Evolutionary conservation across 2,113 vertebrate genomes (phyloP).

Genomic region (Vanacampus margaritifer): DNA sequence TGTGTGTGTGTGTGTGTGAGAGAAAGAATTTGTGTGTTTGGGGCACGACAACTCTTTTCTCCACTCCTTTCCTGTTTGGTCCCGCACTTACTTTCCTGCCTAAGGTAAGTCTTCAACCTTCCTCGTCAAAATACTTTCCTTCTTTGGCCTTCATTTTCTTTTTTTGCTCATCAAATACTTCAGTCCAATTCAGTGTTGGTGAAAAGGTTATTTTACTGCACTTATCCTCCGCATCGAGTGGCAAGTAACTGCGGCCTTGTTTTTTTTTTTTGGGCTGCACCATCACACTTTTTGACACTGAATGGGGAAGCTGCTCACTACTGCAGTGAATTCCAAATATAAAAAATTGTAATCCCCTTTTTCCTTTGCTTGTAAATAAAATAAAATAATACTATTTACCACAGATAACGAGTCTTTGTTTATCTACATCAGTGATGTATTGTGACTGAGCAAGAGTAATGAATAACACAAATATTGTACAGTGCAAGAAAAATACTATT

Average conservation of each 20-base stretch:
- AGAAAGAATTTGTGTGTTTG: constrained; percentile 24
- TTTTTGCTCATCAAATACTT: neutral
- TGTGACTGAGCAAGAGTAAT: no score
- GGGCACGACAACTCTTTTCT: constrained; percentile 11
- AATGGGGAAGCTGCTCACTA: neutral
- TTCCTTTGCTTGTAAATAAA: no score
- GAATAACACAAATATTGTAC: no score
- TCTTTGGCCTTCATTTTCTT: neutral
- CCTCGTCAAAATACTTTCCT: neutral
- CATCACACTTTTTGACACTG: constrained; percentile 27
- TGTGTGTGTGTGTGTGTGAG: neutral
- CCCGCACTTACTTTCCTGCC: neutral
- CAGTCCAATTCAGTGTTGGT: neutral
- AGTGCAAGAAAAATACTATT: no score
- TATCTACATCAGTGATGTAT: no score
- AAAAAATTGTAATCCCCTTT: no score
- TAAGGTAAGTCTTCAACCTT: constrained; percentile 46
- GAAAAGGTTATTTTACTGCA: neutral
- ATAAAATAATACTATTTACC: no score
- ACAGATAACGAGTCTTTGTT: no score
- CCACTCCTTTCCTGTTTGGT: constrained; percentile 21
- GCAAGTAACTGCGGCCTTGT: neutral
- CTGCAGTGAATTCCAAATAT: no score
- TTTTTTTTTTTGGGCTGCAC: neutral
- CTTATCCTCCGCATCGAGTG: constrained; percentile 6